Percentiles rank a stretch among this genome's conserved stretches.
These are phyloP conservation scores for Nasalis larvatus DNA, from an alignment of 2,113 vertebrate genomes.

Conservation along the genomic window DNA sequence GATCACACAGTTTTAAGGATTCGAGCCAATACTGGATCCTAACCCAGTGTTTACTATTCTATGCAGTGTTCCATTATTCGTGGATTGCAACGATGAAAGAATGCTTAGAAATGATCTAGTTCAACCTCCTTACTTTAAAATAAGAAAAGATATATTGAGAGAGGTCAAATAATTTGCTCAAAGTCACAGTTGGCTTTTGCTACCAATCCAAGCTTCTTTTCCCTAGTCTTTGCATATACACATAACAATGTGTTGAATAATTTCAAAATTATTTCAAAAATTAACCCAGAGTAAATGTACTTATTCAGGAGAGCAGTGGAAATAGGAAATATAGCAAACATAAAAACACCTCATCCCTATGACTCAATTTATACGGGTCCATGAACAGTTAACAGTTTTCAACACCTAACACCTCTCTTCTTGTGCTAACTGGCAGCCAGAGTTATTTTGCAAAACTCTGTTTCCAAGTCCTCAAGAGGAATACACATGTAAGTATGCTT, in stretches of 20 bases:
- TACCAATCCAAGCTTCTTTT: not conserved
- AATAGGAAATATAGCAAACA: not conserved
- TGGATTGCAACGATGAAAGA: not conserved
- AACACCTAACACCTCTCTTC: not conserved
- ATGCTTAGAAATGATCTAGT: not conserved
- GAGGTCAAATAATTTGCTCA: not conserved
- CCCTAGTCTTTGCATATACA: not conserved
- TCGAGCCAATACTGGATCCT: not conserved
- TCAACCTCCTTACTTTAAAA: not conserved
- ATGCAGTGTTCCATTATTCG: not conserved
- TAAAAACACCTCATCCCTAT: not conserved
- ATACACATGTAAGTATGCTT: not conserved
- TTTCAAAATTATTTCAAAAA: not conserved
- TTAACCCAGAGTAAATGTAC: not conserved
- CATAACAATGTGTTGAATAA: not conserved
- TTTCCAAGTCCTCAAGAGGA: not conserved
- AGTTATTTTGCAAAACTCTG: slow-evolving; percentile 17
- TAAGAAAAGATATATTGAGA: not conserved
- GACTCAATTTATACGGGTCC: not conserved
- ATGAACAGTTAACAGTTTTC: not conserved
- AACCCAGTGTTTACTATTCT: not conserved
- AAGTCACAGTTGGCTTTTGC: not conserved
- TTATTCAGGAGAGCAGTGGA: not conserved
- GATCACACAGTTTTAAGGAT: not conserved
- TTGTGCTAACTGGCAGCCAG: not conserved